Conservation (phyloP, 2,797 vertebrate species). For the Eptatretus atami region DNA sequence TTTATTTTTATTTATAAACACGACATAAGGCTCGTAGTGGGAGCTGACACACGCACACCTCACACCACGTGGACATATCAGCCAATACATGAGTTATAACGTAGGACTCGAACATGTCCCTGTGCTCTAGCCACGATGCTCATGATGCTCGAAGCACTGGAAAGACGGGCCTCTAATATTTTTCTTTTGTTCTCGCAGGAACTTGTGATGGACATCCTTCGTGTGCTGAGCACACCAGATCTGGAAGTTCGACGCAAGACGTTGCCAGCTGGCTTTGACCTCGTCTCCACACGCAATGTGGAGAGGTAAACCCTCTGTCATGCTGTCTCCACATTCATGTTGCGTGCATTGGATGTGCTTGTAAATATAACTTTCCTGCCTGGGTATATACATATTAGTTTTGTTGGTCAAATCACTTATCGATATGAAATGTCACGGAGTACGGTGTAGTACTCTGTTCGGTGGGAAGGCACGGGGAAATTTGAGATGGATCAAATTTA, state of each 20-base stretch:
- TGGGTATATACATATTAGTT: neutral
- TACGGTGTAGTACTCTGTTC: no score
- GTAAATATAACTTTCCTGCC: neutral
- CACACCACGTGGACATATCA: no score
- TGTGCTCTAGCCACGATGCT: no score
- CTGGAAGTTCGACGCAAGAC: slow-evolving; percentile 93
- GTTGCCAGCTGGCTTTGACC: slow-evolving; percentile 67
- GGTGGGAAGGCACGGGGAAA: no score
- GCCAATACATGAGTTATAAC: no score
- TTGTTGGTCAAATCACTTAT: neutral
- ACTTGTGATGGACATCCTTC: slow-evolving; percentile 88
- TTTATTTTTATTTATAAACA: no score
- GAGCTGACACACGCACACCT: no score
- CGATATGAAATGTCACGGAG: neutral
- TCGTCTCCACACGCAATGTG: slow-evolving; percentile 85
- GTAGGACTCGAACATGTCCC: no score
- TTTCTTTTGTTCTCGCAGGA: slow-evolving; percentile 21
- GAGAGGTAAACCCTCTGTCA: slow-evolving; percentile 38
- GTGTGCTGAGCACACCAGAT: slow-evolving; percentile 74
- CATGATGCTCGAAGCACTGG: no score
- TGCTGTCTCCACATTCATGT: neutral
- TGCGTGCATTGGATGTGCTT: neutral
- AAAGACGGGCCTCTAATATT: no score
- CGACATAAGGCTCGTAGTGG: no score
- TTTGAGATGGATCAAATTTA: no score